Conservation (phyloP, 2,113 vertebrate species). For the Stomatorhinus ivindoensis region DNA sequence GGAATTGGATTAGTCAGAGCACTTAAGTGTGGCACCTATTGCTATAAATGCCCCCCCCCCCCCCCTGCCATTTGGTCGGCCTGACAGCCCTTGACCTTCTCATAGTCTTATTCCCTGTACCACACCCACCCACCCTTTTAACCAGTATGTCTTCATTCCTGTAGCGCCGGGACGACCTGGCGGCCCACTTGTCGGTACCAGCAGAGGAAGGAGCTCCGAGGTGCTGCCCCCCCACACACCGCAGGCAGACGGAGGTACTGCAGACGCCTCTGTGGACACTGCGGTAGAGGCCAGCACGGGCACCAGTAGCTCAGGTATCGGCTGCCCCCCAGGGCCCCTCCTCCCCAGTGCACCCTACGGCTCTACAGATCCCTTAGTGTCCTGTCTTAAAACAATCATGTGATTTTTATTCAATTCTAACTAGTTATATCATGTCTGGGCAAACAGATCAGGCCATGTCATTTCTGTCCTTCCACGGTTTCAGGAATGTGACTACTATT, state of each 20-base stretch:
- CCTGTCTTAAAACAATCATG: neutral
- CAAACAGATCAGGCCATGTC: neutral
- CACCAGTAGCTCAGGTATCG: slow-evolving; percentile 40
- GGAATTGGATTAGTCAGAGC: neutral
- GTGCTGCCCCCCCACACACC: slow-evolving; percentile 18
- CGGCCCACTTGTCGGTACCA: slow-evolving; percentile 36
- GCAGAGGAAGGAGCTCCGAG: slow-evolving; percentile 7
- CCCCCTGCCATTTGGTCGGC: neutral
- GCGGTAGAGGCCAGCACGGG: slow-evolving; percentile 32
- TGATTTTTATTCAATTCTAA: neutral
- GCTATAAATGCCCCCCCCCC: neutral
- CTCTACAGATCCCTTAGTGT: neutral
- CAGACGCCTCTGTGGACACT: slow-evolving; percentile 21
- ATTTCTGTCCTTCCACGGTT: neutral
- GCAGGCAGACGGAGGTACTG: slow-evolving; percentile 19
- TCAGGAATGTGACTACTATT: neutral
- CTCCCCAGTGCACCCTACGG: neutral
- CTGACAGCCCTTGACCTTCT: neutral
- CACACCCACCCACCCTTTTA: neutral
- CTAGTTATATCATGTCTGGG: neutral
- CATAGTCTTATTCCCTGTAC: neutral
- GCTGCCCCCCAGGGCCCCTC: neutral
- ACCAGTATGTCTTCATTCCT: neutral
- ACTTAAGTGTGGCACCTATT: neutral
- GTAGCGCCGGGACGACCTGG: slow-evolving; percentile 29